phyloP scores from a whole-genome alignment of 2,888 invertebrate genomes.

The Philereme transversata region DNA sequence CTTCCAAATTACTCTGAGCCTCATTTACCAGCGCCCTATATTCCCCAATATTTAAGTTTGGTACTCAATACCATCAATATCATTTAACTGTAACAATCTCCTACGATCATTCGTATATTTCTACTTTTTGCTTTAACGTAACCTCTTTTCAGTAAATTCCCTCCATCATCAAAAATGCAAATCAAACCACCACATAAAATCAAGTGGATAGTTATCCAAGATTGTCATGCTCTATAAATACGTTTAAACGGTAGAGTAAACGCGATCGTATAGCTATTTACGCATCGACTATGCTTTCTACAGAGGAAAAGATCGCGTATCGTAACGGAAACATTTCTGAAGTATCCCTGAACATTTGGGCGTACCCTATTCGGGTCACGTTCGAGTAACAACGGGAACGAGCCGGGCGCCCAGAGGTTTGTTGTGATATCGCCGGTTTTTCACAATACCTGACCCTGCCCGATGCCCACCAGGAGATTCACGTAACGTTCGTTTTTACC shows the following conservation, averaged over 20 bases:
- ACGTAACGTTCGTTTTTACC: constrained; percentile 60
- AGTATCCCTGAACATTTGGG: constrained; percentile 71
- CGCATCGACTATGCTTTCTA: constrained; percentile 71
- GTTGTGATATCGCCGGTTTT: constrained; percentile 79
- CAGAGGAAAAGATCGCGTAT: constrained; percentile 74
- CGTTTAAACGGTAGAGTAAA: constrained; percentile 61
- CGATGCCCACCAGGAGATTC: constrained; percentile 59
- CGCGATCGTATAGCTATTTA: constrained; percentile 71
- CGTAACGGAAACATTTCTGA: constrained; percentile 78
- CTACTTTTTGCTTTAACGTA: no score
- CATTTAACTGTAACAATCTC: no score
- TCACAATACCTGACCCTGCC: constrained; percentile 75
- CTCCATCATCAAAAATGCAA: constrained; percentile 8
- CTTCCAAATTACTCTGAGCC: no score
- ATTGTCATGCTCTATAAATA: constrained; percentile 50
- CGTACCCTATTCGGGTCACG: constrained; percentile 73
- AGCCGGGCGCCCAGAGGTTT: constrained; percentile 75
- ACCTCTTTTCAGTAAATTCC: no score
- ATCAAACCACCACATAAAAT: constrained; percentile 39
- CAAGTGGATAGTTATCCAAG: constrained; percentile 40
- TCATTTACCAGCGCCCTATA: no score
- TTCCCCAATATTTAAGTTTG: no score
- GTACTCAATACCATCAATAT: no score
- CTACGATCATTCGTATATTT: no score
- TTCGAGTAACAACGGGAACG: constrained; percentile 72